A percentile compares a stretch with the other conserved stretches of the same genome.
These are phyloP conservation scores for Desmophyllum pertusum DNA, from an alignment of 92 coral and sea anemone species.

Conservation along the genomic window DNA sequence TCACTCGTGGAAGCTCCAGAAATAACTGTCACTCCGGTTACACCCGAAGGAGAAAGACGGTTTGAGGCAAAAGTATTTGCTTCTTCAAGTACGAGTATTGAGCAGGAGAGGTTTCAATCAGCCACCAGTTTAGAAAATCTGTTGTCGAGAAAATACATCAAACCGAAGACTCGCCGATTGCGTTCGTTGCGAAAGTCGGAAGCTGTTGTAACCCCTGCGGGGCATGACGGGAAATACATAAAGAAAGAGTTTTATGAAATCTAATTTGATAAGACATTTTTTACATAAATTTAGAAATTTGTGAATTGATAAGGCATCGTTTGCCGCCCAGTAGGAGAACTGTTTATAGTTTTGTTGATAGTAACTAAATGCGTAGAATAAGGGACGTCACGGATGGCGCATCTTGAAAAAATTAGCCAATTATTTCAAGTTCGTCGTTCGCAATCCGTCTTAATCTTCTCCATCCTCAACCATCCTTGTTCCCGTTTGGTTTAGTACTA, in stretches of 20 bases:
- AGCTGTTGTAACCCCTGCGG: constrained; percentile 77
- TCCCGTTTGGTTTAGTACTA: too few relatives aligned
- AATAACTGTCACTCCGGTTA: constrained; percentile 44
- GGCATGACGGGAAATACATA: constrained; percentile 67
- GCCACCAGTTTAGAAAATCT: constrained; percentile 79
- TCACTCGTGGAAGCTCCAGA: constrained; percentile 57
- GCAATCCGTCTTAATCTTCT: too few relatives aligned
- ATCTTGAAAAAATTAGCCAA: too few relatives aligned
- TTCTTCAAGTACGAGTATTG: constrained; percentile 70
- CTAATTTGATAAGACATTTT: neutral
- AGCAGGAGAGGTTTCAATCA: constrained; percentile 71
- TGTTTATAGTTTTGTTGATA: neutral
- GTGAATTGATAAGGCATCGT: neutral
- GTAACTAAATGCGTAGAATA: neutral
- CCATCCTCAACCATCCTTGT: too few relatives aligned
- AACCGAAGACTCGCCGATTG: constrained; percentile 72
- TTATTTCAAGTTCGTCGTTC: too few relatives aligned
- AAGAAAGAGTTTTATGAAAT: constrained; percentile 36
- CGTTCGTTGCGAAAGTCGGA: constrained; percentile 77
- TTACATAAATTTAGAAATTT: neutral
- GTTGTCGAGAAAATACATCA: constrained; percentile 64
- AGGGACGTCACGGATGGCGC: too few relatives aligned
- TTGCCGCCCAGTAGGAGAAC: neutral
- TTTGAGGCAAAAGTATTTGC: constrained; percentile 29
- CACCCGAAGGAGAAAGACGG: constrained; percentile 18